Evolutionary conservation across 1,140 invertebrate genomes (phyloP).

Genomic region (Apis laboriosa): DNA sequence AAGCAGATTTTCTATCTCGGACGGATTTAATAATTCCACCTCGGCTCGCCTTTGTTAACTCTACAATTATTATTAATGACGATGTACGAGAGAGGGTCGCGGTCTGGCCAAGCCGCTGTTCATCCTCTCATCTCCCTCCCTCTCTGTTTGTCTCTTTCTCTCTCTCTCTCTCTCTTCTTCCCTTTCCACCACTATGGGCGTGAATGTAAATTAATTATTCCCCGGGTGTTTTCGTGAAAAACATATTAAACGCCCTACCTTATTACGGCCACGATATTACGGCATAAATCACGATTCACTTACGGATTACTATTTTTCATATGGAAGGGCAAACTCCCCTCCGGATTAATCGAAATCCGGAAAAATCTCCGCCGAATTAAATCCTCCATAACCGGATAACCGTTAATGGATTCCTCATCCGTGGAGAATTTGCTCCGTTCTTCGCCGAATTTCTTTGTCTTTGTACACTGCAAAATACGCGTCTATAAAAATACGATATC

Average conservation of each 20-base stretch:
- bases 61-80: conserved; percentile 73
- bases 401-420: neutral
- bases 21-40: conserved; percentile 69
- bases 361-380: conserved; percentile 9
- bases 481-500: no score
- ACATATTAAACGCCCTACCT: conserved; percentile 70
- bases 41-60: conserved; percentile 67
- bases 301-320: conserved; percentile 58
- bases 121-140: conserved; percentile 3
- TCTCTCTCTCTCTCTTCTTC: conserved; percentile 22
- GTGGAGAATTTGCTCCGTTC: neutral
- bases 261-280: conserved; percentile 72
- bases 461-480: no score
- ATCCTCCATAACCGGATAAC: neutral
- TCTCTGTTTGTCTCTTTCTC: conserved; percentile 20
- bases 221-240: conserved; percentile 65
- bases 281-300: conserved; percentile 74
- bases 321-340: neutral
- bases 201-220: conserved; percentile 76
- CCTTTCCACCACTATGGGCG: conserved; percentile 43
- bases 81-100: conserved; percentile 57
- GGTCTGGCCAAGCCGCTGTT: conserved; percentile 44
- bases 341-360: conserved; percentile 26
- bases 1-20: conserved; percentile 65
- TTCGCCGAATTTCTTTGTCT: neutral